A percentile compares a stretch with the other conserved stretches of the same genome.
phyloP scores from a whole-genome alignment of 2,797 vertebrate species.

The Coendou prehensilis region DNA sequence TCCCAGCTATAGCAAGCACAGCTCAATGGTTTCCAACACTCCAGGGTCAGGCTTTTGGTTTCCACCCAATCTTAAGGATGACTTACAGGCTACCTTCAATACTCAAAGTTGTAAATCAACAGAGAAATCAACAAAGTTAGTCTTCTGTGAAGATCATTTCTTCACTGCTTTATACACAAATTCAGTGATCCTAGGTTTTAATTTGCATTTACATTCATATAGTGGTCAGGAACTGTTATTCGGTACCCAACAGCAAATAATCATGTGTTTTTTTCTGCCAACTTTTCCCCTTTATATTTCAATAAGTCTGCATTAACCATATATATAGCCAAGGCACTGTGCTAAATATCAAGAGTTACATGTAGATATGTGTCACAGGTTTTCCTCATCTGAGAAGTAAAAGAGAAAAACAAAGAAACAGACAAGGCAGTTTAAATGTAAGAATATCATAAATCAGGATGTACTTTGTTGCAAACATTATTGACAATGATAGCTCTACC shows the following conservation, averaged over 20 bases:
- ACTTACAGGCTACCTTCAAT: neutral
- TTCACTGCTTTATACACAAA: neutral
- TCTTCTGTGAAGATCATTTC: neutral
- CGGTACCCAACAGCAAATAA: neutral
- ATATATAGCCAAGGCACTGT: neutral
- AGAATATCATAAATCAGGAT: neutral
- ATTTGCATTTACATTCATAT: neutral
- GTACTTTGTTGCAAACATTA: neutral
- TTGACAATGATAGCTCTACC: neutral
- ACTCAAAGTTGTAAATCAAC: neutral
- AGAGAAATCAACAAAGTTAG: neutral
- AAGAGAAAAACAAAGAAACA: neutral
- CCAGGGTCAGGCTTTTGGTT: neutral
- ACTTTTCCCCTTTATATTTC: neutral
- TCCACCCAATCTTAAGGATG: neutral
- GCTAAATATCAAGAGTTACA: neutral
- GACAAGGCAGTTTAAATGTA: neutral
- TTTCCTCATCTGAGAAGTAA: neutral
- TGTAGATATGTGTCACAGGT: neutral
- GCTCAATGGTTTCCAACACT: neutral
- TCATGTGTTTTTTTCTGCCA: neutral
- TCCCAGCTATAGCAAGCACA: fast-evolving
- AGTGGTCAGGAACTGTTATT: neutral
- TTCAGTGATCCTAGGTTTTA: neutral
- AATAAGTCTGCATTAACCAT: neutral